phyloP scores from a whole-genome alignment of 2,113 vertebrate genomes.

The Dromaius novaehollandiae region DNA sequence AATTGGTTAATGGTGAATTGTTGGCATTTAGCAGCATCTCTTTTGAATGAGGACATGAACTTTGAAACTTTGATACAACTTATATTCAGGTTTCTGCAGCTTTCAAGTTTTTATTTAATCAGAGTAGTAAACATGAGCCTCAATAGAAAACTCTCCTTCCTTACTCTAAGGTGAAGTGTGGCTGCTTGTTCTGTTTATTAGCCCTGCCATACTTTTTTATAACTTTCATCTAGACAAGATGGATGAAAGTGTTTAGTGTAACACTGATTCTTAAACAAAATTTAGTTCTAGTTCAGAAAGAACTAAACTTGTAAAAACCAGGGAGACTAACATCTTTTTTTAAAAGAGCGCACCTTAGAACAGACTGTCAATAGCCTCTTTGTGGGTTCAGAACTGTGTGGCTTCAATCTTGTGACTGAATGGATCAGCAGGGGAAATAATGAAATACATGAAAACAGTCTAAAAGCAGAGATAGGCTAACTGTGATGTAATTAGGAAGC shows the following conservation, averaged over 20 bases:
- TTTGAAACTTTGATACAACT: neutral
- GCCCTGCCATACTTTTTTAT: accelerated
- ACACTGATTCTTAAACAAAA: neutral
- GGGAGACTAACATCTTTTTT: neutral
- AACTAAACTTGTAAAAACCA: neutral
- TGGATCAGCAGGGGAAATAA: accelerated
- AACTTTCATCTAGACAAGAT: neutral
- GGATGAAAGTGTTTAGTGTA: neutral
- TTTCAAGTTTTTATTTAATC: neutral
- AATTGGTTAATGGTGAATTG: neutral
- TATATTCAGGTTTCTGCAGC: neutral
- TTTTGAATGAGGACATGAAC: neutral
- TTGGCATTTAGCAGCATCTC: neutral
- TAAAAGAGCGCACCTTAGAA: neutral
- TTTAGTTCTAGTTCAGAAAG: neutral
- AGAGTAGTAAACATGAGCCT: neutral
- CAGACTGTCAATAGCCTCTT: neutral
- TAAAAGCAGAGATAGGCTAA: neutral
- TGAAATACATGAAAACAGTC: neutral
- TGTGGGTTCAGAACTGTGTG: neutral
- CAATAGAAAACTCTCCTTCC: neutral
- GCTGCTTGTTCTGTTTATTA: neutral
- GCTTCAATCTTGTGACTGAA: neutral
- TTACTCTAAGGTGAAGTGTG: neutral
- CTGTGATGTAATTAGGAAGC: neutral